Evolutionary conservation across 2,113 vertebrate species (phyloP).

Genomic region (Nerophis lumbriciformis): DNA sequence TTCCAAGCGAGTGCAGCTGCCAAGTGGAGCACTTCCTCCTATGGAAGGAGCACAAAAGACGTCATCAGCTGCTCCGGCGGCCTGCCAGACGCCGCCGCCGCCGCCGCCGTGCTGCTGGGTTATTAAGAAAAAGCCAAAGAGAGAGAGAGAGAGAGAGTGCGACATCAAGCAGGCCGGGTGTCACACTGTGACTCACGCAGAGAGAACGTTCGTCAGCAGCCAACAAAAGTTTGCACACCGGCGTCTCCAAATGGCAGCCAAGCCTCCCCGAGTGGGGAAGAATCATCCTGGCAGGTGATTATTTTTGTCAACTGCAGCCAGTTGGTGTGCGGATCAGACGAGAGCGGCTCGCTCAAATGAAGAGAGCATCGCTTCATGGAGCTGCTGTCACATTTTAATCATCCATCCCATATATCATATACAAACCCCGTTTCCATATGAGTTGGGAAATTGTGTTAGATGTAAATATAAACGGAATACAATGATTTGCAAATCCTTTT

Average conservation of each 20-base stretch:
- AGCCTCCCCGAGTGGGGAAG: slow-evolving; percentile 6
- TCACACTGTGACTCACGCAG: slow-evolving; percentile 29
- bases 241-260: slow-evolving; percentile 39
- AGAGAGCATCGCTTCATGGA: too few species aligned
- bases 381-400: too few species aligned
- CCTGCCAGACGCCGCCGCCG: slow-evolving; percentile 12
- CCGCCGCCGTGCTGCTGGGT: neutral
- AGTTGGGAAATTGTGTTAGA: too few species aligned
- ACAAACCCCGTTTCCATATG: too few species aligned
- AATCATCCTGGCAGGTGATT: slow-evolving; percentile 25
- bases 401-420: too few species aligned
- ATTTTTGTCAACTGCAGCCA: slow-evolving; percentile 1
- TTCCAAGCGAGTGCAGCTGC: neutral
- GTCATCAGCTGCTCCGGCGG: slow-evolving; percentile 27
- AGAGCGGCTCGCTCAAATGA: too few species aligned
- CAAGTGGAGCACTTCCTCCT: slow-evolving; percentile 19
- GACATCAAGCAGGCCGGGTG: neutral
- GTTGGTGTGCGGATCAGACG: slow-evolving; percentile 1
- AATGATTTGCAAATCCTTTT: too few species aligned
- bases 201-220: slow-evolving; percentile 25
- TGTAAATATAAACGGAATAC: too few species aligned
- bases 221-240: slow-evolving; percentile 33
- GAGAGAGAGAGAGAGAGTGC: too few species aligned
- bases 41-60: slow-evolving; percentile 8
- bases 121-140: too few species aligned